Base-by-base conservation (phyloP, 2,888 invertebrate genomes). In the Andrena haemorrhoa region DNA sequence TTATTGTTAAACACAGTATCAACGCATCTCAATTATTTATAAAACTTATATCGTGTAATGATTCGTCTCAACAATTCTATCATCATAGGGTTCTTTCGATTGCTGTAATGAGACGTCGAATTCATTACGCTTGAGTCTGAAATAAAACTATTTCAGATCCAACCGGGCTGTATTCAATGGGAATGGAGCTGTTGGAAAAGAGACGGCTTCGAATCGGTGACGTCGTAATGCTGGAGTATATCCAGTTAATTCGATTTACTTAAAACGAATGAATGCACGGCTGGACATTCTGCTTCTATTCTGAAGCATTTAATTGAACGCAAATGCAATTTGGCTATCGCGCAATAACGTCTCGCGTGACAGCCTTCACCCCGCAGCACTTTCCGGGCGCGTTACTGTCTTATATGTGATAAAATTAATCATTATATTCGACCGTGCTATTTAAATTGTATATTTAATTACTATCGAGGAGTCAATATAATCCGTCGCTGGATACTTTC, bases 261-360 rank as follows among this genome's bases (percentile, higher is more conserved):
- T 51, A 68, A 68, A 23, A 53, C 51, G 33, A 20, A 35, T n/a
- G 10, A 35, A n/a, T 41, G 56, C 56, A 56, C 23, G 23, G 56
- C 23, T 12, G 56, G 56, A 12, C 10, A 26, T 26, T 23, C 56
- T 3, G 23, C 23, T 23, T 56, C 12, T 23, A 16, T 33, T 33
- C 12, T n/a, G 29, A 61, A 33, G 16, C 56, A 56, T 23, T 56
- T 56, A 56, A 56, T 56, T 56, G 56, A 26, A 56, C 56, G 10
- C 26, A 56, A 56, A 56, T 56, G 56, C 23, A 56, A 56, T 56
- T 56, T 23, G 10, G 23, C 26, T 56, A 20, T 56, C 56, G 56
- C 56, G 26, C 56, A 56, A 56, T 56, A 56, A 56, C 23, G 56
- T 56, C 23, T 56, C 23, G 56, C 23, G 56, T 23, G 56, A 56